phyloP scores from a whole-genome alignment of 2,888 invertebrate genomes.

The Drosophila longiperda region DNA sequence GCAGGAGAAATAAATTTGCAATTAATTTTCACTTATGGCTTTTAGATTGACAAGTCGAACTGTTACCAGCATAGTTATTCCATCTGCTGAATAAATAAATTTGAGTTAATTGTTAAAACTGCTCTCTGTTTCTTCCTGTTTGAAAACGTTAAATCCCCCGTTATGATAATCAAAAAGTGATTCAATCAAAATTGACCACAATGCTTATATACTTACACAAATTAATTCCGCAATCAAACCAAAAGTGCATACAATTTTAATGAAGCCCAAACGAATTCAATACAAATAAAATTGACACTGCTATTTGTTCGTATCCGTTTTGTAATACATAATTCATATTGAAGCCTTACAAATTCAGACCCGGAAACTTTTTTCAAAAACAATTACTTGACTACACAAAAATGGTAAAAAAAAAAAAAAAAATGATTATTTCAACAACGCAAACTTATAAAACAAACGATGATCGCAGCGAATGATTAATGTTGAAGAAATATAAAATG shows the following conservation, averaged over 20 bases:
- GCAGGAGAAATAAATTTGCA: background rate
- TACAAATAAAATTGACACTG: conserved; percentile 46
- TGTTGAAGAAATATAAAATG: conserved; percentile 69
- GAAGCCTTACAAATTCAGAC: conserved; percentile 1
- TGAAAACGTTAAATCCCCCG: background rate
- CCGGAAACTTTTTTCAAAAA: conserved; percentile 62
- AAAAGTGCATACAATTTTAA: conserved; percentile 61
- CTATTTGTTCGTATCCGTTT: conserved; percentile 31
- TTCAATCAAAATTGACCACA: conserved; percentile 52
- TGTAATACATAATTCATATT: conserved; percentile 61
- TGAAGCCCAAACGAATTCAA: conserved; percentile 44
- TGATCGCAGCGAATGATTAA: conserved; percentile 72
- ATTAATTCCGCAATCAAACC: conserved; percentile 44
- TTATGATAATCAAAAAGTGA: conserved; percentile 15
- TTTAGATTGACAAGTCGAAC: background rate
- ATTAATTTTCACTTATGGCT: conserved; percentile 41
- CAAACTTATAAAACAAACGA: conserved; percentile 29
- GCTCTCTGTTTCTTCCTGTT: background rate
- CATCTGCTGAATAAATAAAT: conserved; percentile 1
- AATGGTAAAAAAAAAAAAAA: background rate
- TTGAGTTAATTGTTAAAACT: conserved; percentile 1
- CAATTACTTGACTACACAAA: conserved; percentile 20
- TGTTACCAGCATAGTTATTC: conserved; percentile 10
- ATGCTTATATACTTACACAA: conserved; percentile 35
- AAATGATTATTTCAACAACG: background rate